Percentiles rank a stretch among this genome's conserved stretches.
phyloP scores from a whole-genome alignment of 2,113 vertebrate genomes.

The Solea solea region DNA sequence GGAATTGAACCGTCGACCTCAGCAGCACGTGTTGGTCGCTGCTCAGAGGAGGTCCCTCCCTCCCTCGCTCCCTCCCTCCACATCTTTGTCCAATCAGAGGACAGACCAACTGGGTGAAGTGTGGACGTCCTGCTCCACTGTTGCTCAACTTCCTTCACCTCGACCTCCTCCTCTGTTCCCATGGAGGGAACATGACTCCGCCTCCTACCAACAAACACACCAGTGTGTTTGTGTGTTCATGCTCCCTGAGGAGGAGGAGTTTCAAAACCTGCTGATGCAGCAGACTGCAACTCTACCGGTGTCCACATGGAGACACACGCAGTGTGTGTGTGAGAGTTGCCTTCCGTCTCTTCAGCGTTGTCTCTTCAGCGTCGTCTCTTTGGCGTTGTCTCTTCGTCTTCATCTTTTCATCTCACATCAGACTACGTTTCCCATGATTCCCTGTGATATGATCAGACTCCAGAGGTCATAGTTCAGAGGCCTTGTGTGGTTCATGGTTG shows the following conservation, averaged over 20 bases:
- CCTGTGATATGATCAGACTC: background rate
- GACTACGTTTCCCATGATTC: too few relatives aligned
- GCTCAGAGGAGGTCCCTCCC: slow-evolving; percentile 40
- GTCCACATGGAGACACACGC: background rate
- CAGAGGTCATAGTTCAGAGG: background rate
- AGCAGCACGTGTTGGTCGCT: slow-evolving; percentile 5
- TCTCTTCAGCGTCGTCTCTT: background rate
- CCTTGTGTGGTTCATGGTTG: background rate
- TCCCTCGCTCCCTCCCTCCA: slow-evolving; percentile 13
- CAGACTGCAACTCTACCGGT: slow-evolving; percentile 5
- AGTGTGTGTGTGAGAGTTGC: background rate
- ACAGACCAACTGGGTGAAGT: slow-evolving; percentile 59
- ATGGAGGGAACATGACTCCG: background rate
- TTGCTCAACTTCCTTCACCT: slow-evolving; percentile 51
- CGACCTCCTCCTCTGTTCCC: background rate
- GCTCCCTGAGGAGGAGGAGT: slow-evolving; percentile 25
- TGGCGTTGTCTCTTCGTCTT: too few relatives aligned
- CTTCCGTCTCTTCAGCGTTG: too few relatives aligned
- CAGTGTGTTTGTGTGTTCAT: background rate
- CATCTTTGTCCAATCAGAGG: slow-evolving; percentile 43
- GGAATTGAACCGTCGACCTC: slow-evolving; percentile 29
- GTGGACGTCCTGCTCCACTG: slow-evolving; percentile 15
- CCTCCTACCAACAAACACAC: background rate
- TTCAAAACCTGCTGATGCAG: slow-evolving; percentile 59
- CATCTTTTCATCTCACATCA: too few relatives aligned